Evolutionary conservation across 2,797 vertebrate species (phyloP).

Genomic region (Karalla daura): DNA sequence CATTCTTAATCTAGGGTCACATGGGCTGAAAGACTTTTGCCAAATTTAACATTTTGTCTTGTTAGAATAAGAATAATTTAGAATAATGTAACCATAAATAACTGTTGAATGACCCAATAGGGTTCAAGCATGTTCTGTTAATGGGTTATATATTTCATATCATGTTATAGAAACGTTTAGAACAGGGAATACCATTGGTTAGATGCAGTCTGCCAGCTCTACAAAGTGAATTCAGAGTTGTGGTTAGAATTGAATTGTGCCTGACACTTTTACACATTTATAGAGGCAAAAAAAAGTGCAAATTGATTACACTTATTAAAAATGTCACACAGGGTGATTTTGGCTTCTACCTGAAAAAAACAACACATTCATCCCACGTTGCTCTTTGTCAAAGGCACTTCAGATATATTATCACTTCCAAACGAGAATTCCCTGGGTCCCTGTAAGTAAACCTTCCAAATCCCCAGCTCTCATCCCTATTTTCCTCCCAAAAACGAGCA

Average conservation of each 20-base stretch:
- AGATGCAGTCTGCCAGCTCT: neutral
- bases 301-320: slow-evolving; percentile 28
- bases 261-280: no score
- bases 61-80: no score
- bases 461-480: slow-evolving; percentile 78
- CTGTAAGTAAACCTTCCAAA: slow-evolving; percentile 78
- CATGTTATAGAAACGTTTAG: slow-evolving; percentile 6
- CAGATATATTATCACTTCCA: slow-evolving; percentile 73
- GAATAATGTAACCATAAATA: no score
- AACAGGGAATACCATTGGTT: neutral
- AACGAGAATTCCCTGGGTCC: slow-evolving; percentile 71
- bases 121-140: no score
- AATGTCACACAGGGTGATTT: slow-evolving; percentile 25
- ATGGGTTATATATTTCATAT: no score
- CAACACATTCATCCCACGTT: slow-evolving; percentile 59
- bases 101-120: no score
- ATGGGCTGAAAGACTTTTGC: neutral
- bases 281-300: slow-evolving; percentile 1
- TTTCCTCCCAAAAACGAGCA: slow-evolving; percentile 75
- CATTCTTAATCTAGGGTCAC: neutral
- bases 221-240: neutral
- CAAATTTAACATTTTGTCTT: no score
- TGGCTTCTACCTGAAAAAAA: slow-evolving; percentile 43
- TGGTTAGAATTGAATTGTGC: neutral
- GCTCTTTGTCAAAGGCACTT: slow-evolving; percentile 65